These are phyloP conservation scores for Nematostella vectensis DNA, from an alignment of 92 coral and sea anemone genomes.

Conservation along the genomic window DNA sequence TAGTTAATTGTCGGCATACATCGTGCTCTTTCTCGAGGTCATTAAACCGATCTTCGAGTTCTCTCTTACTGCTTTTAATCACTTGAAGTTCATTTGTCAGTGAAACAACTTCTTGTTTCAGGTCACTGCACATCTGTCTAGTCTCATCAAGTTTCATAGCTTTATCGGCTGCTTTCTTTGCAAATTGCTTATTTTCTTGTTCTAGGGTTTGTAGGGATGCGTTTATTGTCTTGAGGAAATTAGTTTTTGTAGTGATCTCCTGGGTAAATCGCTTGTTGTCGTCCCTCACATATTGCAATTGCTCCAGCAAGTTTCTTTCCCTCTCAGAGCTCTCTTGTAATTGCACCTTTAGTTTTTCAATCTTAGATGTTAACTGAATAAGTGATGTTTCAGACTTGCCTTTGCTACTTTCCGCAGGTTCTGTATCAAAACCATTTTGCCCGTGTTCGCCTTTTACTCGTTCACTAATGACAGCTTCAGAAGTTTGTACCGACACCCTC, in stretches of 20 bases:
- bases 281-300: conserved; percentile 10
- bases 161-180: conserved; percentile 10
- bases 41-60: conserved; percentile 8
- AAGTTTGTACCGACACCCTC: conserved; percentile 6
- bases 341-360: conserved; percentile 26
- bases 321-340: conserved; percentile 23
- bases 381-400: conserved; percentile 1
- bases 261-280: conserved; percentile 17
- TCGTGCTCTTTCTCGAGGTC: conserved; percentile 25
- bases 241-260: conserved; percentile 13
- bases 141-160: conserved; percentile 1
- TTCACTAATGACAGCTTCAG: neutral
- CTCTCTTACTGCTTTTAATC: conserved; percentile 2
- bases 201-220: conserved; percentile 17
- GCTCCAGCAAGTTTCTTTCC: neutral
- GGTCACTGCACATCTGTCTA: neutral
- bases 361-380: conserved; percentile 11
- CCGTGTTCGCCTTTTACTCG: conserved; percentile 2
- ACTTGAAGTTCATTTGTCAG: conserved; percentile 7
- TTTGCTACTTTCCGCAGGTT: neutral
- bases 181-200: conserved; percentile 16
- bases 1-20: conserved; percentile 27
- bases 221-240: conserved; percentile 19
- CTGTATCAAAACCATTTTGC: neutral
- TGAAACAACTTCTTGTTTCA: conserved; percentile 4